phyloP scores from a whole-genome alignment of 2,797 vertebrate genomes.

The Heterohyrax brucei region DNA sequence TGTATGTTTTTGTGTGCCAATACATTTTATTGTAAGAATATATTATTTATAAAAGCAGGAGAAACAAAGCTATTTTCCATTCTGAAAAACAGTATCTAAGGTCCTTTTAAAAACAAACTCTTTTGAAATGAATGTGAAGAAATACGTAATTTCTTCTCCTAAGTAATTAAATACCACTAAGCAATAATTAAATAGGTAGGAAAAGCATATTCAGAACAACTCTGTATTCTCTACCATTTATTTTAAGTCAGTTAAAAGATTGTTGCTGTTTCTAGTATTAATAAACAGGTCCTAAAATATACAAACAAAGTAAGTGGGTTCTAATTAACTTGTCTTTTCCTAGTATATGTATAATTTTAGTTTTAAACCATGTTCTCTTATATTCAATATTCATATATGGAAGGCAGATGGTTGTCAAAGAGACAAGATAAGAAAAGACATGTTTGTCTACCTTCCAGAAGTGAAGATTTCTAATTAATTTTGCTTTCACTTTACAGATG shows the following conservation, averaged over 20 bases:
- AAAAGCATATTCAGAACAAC: constrained; percentile 46
- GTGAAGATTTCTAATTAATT: constrained; percentile 79
- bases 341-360: constrained; percentile 51
- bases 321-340: constrained; percentile 69
- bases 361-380: constrained; percentile 73
- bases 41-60: constrained; percentile 41
- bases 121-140: constrained; percentile 25
- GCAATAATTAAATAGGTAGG: neutral
- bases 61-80: constrained; percentile 34
- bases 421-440: constrained; percentile 74
- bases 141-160: constrained; percentile 32
- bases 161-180: constrained; percentile 26
- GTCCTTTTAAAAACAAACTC: constrained; percentile 22
- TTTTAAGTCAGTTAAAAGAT: constrained; percentile 30
- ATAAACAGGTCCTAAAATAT: constrained; percentile 63
- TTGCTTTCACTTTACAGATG: constrained; percentile 77
- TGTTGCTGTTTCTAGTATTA: constrained; percentile 60
- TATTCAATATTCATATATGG: constrained; percentile 57
- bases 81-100: constrained; percentile 11
- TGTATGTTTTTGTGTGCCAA: neutral
- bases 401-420: constrained; percentile 75
- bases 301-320: constrained; percentile 45
- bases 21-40: constrained; percentile 1
- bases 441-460: constrained; percentile 77
- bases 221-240: constrained; percentile 25